Evolutionary conservation across 2,888 invertebrate genomes (phyloP).

Genomic region (Syrphus vitripennis): DNA sequence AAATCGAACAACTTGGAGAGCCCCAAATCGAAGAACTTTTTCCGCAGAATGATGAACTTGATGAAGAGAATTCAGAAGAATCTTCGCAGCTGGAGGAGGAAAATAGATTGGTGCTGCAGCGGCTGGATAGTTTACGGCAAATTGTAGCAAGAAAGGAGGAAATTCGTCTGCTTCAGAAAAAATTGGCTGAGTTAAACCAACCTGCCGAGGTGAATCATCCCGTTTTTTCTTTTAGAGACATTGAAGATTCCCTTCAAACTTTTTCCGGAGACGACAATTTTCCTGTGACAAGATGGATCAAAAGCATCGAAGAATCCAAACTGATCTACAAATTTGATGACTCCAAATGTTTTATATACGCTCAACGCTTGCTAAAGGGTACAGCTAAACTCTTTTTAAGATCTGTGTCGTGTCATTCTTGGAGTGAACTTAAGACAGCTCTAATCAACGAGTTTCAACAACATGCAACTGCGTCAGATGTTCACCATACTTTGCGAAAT

Average conservation of each 20-base stretch:
- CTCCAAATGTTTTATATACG: too few relatives aligned
- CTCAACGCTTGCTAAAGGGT: too few relatives aligned
- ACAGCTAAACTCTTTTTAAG: conserved; percentile 5
- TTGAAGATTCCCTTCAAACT: conserved; percentile 22
- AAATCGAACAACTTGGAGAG: neutral
- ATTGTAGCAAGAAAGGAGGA: too few relatives aligned
- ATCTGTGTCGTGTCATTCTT: conserved; percentile 6
- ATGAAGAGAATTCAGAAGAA: neutral
- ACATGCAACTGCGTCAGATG: too few relatives aligned
- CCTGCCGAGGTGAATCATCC: too few relatives aligned
- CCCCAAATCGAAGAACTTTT: neutral
- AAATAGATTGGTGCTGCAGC: neutral
- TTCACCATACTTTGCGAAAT: too few relatives aligned
- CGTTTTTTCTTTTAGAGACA: too few relatives aligned
- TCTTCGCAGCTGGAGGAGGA: neutral
- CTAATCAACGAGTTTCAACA: too few relatives aligned
- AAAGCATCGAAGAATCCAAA: conserved; percentile 14
- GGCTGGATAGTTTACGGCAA: neutral
- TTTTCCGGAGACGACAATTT: conserved; percentile 37
- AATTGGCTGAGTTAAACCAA: too few relatives aligned
- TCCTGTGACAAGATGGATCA: conserved; percentile 8
- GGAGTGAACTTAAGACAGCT: too few relatives aligned
- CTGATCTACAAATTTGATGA: conserved; percentile 8
- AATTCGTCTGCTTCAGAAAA: too few relatives aligned
- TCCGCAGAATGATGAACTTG: neutral